Base-by-base conservation (phyloP, 2,113 vertebrate species). In the Cygnus buccinator region DNA sequence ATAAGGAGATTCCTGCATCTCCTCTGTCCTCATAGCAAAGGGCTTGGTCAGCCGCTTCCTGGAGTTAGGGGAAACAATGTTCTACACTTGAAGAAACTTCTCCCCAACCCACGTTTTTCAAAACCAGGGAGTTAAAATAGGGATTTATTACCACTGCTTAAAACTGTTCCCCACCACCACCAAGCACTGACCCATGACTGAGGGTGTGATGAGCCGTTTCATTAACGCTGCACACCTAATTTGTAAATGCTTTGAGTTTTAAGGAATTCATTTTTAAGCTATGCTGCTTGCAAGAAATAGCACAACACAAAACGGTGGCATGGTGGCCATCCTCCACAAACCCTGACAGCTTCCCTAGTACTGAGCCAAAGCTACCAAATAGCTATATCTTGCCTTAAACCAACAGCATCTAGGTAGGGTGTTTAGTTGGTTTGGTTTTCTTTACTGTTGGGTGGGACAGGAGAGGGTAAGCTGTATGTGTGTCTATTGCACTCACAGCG, bases 271-370 rank as follows among this genome's bases (percentile, higher is more conserved):
- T 35, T 81, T 87, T 65, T 16, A 59, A 48, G 41, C 31, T 16
- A 8, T 6, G n/a, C 15, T 58, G 50, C 77, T 33, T 43, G 29
- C 44, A 55, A 84, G 78, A 84, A 82, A 50, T 1, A 18, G 52
- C 57, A 55, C 26, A 52, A 4, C 0, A 0, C 41, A 58, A 52
- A 55, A 23, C 74, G 29, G 33, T 61, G 4, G 0, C 15, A 26
- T 33, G n/a, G 22, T 57, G 55, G 31, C 70, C 71, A 29, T 41
- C 29, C 12, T 29, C 59, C 48, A 8, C 21, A 28, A 44, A 39
- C 29, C 26, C 2, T 2, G n/a, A 5, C 2, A 10, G 21, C 50
- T n/a, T 19, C 52, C 9, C 58, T 22, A 6, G 17, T 17, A 55
- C 29, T 15, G 29, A 0, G 35, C 55, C 22, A 67, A 33, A 71